Percentiles rank a stretch among this genome's conserved stretches.
Evolutionary conservation across 1,140 invertebrate species (phyloP).

Genomic region (Zophobas atratus): DNA sequence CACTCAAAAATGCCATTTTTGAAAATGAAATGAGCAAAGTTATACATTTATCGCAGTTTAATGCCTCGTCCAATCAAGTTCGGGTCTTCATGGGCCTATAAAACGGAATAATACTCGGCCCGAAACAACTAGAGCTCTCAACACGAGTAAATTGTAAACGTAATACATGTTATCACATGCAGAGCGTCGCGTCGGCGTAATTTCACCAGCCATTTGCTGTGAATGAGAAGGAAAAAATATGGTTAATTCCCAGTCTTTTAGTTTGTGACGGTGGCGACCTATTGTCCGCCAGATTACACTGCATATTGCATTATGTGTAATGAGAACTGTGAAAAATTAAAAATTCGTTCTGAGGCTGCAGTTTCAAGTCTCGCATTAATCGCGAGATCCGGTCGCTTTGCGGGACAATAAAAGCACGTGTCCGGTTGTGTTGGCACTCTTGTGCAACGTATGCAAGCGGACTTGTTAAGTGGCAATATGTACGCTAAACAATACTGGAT

Average conservation of each 20-base stretch:
- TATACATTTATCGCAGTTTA: slow-evolving; percentile 30
- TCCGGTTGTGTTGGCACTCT: slow-evolving; percentile 54
- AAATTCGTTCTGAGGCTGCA: slow-evolving; percentile 31
- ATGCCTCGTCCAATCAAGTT: slow-evolving; percentile 33
- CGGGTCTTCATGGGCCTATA: slow-evolving; percentile 29
- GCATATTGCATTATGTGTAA: slow-evolving; percentile 36
- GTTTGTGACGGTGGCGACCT: slow-evolving; percentile 20
- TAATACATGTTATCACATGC: slow-evolving; percentile 33
- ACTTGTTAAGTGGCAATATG: slow-evolving; percentile 61
- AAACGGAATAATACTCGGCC: slow-evolving; percentile 31
- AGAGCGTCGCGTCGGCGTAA: slow-evolving; percentile 32
- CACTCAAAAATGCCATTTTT: slow-evolving; percentile 12
- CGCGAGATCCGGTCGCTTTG: slow-evolving; percentile 24
- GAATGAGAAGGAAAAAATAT: slow-evolving; percentile 26
- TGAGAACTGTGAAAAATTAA: slow-evolving; percentile 34
- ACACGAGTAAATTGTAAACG: slow-evolving; percentile 28
- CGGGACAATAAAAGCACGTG: slow-evolving; percentile 54
- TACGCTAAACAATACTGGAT: slow-evolving; percentile 58
- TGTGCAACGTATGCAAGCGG: slow-evolving; percentile 58
- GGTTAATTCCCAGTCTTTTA: slow-evolving; percentile 23
- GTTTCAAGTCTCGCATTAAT: slow-evolving; percentile 17
- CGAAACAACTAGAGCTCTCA: slow-evolving; percentile 32
- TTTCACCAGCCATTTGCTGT: slow-evolving; percentile 16
- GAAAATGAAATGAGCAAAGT: slow-evolving; percentile 24
- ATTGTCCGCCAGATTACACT: slow-evolving; percentile 34